phyloP scores from a whole-genome alignment of 2,113 vertebrate genomes.

The Nothobranchius kuhntae region DNA sequence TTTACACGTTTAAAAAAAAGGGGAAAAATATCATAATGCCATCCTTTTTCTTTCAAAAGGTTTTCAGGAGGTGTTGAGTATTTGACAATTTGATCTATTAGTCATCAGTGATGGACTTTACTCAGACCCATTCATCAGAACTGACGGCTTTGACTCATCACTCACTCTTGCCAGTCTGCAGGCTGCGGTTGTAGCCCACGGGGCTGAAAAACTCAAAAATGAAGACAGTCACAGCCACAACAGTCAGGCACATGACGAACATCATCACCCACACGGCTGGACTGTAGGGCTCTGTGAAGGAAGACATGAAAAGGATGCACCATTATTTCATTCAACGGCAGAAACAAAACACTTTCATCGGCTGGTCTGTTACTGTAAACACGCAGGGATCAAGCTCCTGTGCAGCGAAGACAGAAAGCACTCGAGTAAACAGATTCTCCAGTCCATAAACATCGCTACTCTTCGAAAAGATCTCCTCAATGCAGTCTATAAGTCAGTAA shows the following conservation, averaged over 20 bases:
- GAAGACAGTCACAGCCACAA: conserved; percentile 94
- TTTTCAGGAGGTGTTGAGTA: conserved; percentile 5
- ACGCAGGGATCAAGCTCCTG: neutral
- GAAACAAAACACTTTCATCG: neutral
- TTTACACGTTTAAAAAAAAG: neutral
- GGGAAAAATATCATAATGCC: no score
- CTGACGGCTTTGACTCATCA: conserved; percentile 51
- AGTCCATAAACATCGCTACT: conserved; percentile 43
- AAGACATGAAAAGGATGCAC: conserved; percentile 5
- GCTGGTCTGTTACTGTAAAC: conserved; percentile 4
- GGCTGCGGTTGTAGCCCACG: conserved; percentile 86
- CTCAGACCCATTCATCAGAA: conserved; percentile 32
- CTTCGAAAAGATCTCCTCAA: conserved; percentile 45
- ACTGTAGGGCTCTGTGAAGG: conserved; percentile 88
- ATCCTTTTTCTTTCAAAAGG: neutral
- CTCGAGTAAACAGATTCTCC: conserved; percentile 35
- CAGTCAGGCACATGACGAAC: conserved; percentile 97
- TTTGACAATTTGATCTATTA: conserved; percentile 38
- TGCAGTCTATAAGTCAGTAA: conserved; percentile 60
- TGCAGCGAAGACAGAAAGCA: conserved; percentile 28
- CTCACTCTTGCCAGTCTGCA: conserved; percentile 90
- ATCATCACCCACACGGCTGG: conserved; percentile 98
- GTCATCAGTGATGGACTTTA: conserved; percentile 27
- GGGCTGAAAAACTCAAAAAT: conserved; percentile 94
- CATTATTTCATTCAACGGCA: neutral